These are phyloP conservation scores for Tetropium fuscum DNA, from an alignment of 2,888 invertebrate genomes.

Conservation along the genomic window DNA sequence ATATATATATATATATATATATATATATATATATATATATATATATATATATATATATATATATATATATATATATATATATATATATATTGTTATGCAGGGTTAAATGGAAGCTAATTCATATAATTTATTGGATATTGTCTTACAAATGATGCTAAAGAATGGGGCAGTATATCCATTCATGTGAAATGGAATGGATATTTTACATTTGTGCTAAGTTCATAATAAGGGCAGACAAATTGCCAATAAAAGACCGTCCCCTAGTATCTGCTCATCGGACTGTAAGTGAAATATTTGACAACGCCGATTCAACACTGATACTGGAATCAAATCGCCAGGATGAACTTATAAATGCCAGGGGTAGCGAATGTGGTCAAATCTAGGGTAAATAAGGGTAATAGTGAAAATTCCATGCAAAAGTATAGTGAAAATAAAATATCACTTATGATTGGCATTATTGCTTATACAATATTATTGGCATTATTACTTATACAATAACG, in stretches of 20 bases:
- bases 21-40: too few species aligned
- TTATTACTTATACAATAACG: too few species aligned
- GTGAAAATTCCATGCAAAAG: background rate
- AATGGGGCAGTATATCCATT: background rate
- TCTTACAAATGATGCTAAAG: background rate
- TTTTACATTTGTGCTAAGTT: slow-evolving; percentile 19
- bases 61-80: too few species aligned
- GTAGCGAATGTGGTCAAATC: background rate
- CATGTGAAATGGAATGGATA: slow-evolving; percentile 12
- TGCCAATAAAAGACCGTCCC: slow-evolving; percentile 36
- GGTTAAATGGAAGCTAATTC: too few species aligned
- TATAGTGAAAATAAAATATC: too few species aligned
- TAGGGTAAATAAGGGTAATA: background rate
- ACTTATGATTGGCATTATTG: too few species aligned
- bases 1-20: too few species aligned
- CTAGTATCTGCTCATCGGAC: slow-evolving; percentile 29
- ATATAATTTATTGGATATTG: too few species aligned
- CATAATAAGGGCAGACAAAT: slow-evolving; percentile 35
- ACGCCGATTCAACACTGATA: slow-evolving; percentile 20
- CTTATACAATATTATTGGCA: too few species aligned
- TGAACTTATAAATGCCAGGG: background rate
- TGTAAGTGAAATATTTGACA: slow-evolving; percentile 38
- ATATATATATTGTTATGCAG: too few species aligned
- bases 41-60: too few species aligned
- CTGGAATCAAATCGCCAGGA: slow-evolving; percentile 13